These are phyloP conservation scores for Bryconaethiops microstoma DNA, from an alignment of 2,797 vertebrate genomes.

Conservation along the genomic window DNA sequence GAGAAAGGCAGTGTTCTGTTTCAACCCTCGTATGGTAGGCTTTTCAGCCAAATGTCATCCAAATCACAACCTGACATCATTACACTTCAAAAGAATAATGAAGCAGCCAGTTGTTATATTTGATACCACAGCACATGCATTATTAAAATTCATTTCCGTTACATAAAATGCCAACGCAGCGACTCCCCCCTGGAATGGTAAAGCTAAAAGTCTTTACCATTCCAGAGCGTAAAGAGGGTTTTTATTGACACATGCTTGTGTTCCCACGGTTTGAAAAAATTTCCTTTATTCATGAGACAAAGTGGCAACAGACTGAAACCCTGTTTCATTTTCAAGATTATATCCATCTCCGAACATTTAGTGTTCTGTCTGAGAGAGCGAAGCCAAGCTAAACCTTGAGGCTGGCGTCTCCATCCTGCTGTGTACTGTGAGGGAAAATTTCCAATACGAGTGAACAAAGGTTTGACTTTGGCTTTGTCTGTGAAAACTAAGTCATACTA, in stretches of 20 bases:
- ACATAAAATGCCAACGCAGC: slow-evolving; percentile 7
- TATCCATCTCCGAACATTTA: neutral
- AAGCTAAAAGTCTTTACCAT: slow-evolving; percentile 9
- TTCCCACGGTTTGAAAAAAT: neutral
- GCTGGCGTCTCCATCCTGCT: neutral
- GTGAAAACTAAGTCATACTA: neutral
- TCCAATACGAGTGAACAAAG: neutral
- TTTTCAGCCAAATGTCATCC: slow-evolving; percentile 33
- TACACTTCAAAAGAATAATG: slow-evolving; percentile 20
- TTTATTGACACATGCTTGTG: neutral
- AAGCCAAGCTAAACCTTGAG: neutral
- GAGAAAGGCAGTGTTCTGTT: slow-evolving; percentile 17
- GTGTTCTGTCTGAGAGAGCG: neutral
- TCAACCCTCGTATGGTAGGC: neutral
- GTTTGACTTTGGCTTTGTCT: neutral
- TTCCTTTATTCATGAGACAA: neutral
- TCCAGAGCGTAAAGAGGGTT: too few species aligned
- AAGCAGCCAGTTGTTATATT: slow-evolving; percentile 12
- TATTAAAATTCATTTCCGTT: slow-evolving; percentile 6
- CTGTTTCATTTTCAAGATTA: neutral
- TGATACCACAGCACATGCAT: slow-evolving; percentile 16
- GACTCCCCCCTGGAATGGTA: neutral
- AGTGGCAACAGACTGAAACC: neutral
- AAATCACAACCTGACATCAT: slow-evolving; percentile 24
- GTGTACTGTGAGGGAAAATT: neutral